phyloP scores from a whole-genome alignment of 2,113 vertebrate species.

The Indicator indicator region DNA sequence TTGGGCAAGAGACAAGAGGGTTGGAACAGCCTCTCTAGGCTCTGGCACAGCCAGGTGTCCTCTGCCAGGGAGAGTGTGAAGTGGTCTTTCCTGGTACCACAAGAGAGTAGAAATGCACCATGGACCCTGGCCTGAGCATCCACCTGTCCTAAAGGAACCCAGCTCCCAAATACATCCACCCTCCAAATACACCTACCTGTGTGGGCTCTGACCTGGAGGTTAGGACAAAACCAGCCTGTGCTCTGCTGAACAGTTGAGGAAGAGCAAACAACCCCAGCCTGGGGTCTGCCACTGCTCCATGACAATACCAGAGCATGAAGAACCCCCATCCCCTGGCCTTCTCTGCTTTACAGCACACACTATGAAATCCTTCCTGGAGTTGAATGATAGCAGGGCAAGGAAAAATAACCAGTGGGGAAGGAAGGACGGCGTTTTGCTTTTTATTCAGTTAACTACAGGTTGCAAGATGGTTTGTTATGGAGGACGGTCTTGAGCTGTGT shows the following conservation, averaged over 20 bases:
- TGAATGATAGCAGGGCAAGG: neutral
- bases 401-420: neutral
- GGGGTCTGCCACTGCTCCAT: accelerated
- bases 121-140: neutral
- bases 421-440: neutral
- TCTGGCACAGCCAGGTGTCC: neutral
- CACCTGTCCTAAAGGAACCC: neutral
- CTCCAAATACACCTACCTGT: too few species aligned
- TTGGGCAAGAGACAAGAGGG: neutral
- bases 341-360: accelerated
- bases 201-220: neutral
- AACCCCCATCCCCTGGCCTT: neutral
- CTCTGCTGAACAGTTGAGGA: neutral
- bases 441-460: neutral
- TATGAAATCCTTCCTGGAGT: neutral
- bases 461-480: neutral
- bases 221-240: neutral
- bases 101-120: neutral
- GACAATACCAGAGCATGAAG: accelerated
- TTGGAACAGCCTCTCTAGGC: neutral
- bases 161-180: too few species aligned
- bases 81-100: accelerated
- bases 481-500: accelerated
- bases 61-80: neutral
- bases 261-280: neutral